A percentile compares a stretch with the other conserved stretches of the same genome.
phyloP scores from a whole-genome alignment of 2,888 invertebrate species.

The Colletes collaris region DNA sequence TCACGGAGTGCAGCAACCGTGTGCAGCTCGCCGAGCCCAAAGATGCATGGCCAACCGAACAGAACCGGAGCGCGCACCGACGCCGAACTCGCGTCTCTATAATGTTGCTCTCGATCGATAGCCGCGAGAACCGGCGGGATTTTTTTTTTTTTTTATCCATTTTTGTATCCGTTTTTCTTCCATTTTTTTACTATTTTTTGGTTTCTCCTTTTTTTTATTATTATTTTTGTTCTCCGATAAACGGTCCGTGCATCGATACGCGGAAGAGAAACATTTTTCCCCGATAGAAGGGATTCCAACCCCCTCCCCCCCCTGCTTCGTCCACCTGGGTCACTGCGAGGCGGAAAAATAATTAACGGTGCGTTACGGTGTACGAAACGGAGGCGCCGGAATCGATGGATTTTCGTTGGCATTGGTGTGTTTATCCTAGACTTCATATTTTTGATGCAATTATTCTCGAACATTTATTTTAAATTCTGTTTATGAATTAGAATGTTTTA shows the following conservation, averaged over 20 bases:
- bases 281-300: not conserved
- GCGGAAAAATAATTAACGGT: slow-evolving; percentile 28
- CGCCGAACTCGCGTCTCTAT: slow-evolving; percentile 66
- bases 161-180: not conserved
- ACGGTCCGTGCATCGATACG: slow-evolving; percentile 9
- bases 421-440: too few species aligned
- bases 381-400: too few species aligned
- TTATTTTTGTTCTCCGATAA: not conserved
- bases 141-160: too few species aligned
- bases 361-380: slow-evolving; percentile 5
- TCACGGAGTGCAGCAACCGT: slow-evolving; percentile 69
- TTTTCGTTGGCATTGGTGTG: too few species aligned
- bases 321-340: too few species aligned
- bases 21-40: slow-evolving; percentile 63
- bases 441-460: too few species aligned
- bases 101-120: slow-evolving; percentile 64
- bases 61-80: slow-evolving; percentile 49
- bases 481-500: too few species aligned
- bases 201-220: not conserved
- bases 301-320: too few species aligned
- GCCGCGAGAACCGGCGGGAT: slow-evolving; percentile 18
- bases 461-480: too few species aligned
- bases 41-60: slow-evolving; percentile 71
- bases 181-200: not conserved
- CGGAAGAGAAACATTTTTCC: slow-evolving; percentile 28